These are phyloP conservation scores for Nicator chloris DNA, from an alignment of 2,113 vertebrate genomes.

Conservation along the genomic window DNA sequence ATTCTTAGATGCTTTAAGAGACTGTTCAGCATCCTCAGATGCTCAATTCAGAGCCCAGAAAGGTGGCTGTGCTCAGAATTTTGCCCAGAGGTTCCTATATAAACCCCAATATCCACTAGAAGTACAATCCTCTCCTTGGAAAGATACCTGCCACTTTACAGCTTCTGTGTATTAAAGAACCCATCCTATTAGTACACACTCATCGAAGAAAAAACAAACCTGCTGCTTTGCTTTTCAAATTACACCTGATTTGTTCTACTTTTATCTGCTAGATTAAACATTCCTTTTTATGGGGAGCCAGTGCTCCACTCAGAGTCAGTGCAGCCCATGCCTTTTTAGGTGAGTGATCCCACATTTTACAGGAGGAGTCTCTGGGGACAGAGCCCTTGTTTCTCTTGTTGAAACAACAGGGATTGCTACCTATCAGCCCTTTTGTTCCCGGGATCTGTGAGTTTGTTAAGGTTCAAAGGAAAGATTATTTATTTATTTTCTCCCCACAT, in stretches of 20 bases:
- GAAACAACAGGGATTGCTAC: conserved; percentile 26
- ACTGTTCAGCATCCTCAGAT: not conserved
- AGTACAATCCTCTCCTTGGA: not conserved
- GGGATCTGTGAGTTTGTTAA: conserved; percentile 45
- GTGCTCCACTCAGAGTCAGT: not conserved
- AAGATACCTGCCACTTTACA: not conserved
- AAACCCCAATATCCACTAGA: not conserved
- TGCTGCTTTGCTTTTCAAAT: not conserved
- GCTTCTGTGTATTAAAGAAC: not conserved
- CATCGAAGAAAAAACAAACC: not conserved
- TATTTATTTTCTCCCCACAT: conserved; percentile 57
- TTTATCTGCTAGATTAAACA: conserved; percentile 32
- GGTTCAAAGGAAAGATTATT: conserved; percentile 53
- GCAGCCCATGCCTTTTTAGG: not conserved
- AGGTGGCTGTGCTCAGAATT: not conserved
- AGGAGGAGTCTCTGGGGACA: not conserved
- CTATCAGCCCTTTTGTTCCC: conserved; percentile 38
- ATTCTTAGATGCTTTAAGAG: not conserved
- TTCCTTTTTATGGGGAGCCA: not conserved
- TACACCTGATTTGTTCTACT: not conserved
- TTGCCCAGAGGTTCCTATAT: not conserved
- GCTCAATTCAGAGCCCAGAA: not conserved
- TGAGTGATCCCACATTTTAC: not conserved
- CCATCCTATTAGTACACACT: rapidly evolving
- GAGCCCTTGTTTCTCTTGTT: not conserved